Evolutionary conservation across 1,140 invertebrate species (phyloP), one percentile per base, ranked within the genome.

Genomic region (Drosophila dunni): DNA sequence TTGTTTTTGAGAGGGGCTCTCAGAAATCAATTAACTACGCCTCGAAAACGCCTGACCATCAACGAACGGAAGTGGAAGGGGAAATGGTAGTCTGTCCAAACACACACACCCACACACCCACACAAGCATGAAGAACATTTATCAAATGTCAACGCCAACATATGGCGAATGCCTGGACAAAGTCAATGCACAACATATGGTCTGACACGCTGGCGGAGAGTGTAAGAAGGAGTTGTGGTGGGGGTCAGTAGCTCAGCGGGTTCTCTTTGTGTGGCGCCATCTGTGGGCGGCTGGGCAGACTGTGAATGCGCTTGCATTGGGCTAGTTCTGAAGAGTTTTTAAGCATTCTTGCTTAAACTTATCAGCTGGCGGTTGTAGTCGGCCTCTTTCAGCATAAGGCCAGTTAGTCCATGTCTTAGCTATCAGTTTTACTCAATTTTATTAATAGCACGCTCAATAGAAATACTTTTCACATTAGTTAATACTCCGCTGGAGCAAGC

Each of bases 11-110:
- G 33, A 20, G 57, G 65, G 70, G 17, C 68, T 74, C 83, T 77
- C 65, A 72, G 84, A 89, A 86, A 86, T 86, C 83, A 86, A 86
- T 86, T 86, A 88, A 86, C 79, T 86, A 67, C 80, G 83, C 73
- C 79, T 74, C 73, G 64, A 78, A 74, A 73, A 81, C 42, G 79
- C 64, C 79, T 79, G 57, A 68, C 64, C 56, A 68, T 61, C 57
- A 54, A 63, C 81, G 88, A 76, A 72, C 81, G 69, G 51, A 50
- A 40, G 17, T 40, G 53, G 36, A 56, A 56, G 15, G 34, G 51
- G 11, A 53, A 60, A 42, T 71, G 51, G 64, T 33, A 36, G 57
- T 53, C 44, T 66, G 65, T 29, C 20, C n/a, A 17, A 44, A 40
- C 10, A 70, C 33, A 24, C 9, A 61, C 11, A 33, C 46, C 61